These are phyloP conservation scores for Drosophila neotestacea DNA, from an alignment of 2,888 invertebrate species.

Conservation along the genomic window DNA sequence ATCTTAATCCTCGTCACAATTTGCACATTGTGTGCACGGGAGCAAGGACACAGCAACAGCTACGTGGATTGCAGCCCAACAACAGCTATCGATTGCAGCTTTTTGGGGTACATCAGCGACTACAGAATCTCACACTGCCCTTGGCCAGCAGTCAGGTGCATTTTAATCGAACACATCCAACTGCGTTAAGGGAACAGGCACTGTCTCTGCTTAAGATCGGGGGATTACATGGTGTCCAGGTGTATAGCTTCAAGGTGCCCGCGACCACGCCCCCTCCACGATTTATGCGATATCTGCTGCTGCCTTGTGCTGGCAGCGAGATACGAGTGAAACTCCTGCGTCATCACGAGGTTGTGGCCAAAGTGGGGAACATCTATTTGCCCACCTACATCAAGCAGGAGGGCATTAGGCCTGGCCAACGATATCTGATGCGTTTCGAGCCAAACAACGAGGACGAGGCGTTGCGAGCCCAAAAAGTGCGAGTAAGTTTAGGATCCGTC, in stretches of 20 bases:
- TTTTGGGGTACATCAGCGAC: conserved; percentile 83
- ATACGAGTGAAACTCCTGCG: conserved; percentile 86
- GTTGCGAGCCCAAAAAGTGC: conserved; percentile 86
- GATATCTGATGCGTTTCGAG: conserved; percentile 86
- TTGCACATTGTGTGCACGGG: conserved; percentile 84
- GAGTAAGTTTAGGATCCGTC: conserved; percentile 82
- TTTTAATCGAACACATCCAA: conserved; percentile 84
- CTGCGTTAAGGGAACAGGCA: conserved; percentile 85
- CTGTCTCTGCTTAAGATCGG: conserved; percentile 86
- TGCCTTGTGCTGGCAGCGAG: conserved; percentile 87
- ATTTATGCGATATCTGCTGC: conserved; percentile 85
- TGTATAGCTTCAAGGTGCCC: conserved; percentile 87
- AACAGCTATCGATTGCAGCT: conserved; percentile 83
- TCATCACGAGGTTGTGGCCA: conserved; percentile 83
- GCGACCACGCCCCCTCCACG: conserved; percentile 33
- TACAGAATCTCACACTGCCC: conserved; percentile 83
- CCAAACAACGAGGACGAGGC: conserved; percentile 86
- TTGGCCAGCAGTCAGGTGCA: conserved; percentile 78
- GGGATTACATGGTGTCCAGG: conserved; percentile 86
- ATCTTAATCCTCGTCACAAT: conserved; percentile 72
- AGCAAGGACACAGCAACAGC: conserved; percentile 81
- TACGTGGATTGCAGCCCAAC: conserved; percentile 81
- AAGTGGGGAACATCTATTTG: conserved; percentile 84
- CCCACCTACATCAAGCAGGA: conserved; percentile 86
- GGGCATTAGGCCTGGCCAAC: conserved; percentile 82